phyloP scores from a whole-genome alignment of 2,113 vertebrate genomes.

The Sitta europaea region DNA sequence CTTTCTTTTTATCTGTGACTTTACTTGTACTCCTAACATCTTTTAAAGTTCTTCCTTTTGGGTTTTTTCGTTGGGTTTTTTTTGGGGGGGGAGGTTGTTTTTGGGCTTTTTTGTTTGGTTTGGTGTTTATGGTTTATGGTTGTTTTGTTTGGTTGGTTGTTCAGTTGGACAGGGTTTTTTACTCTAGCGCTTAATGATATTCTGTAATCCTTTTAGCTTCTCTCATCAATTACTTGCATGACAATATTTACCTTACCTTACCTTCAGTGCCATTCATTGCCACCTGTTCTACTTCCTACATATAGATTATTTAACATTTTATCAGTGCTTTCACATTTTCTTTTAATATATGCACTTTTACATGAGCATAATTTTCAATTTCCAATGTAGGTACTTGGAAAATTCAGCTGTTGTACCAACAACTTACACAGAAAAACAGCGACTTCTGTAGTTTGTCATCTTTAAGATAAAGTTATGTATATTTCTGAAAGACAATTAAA shows the following conservation, averaged over 20 bases:
- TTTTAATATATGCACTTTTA: neutral
- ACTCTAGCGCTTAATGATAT: neutral
- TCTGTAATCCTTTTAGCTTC: neutral
- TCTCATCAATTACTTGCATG: neutral
- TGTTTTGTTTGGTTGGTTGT: neutral
- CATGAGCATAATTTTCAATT: neutral
- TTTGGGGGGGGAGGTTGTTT: neutral
- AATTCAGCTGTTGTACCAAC: neutral
- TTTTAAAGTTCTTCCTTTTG: neutral
- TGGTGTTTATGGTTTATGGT: neutral
- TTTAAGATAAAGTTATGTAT: neutral
- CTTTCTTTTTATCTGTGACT: neutral
- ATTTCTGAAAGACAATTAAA: neutral
- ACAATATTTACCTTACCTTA: neutral
- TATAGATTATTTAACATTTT: neutral
- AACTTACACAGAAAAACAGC: neutral
- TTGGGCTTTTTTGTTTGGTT: neutral
- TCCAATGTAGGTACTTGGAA: neutral
- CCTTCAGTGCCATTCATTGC: neutral
- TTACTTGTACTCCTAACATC: neutral
- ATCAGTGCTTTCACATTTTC: neutral
- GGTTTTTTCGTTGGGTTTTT: neutral
- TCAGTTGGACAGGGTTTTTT: neutral
- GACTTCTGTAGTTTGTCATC: neutral
- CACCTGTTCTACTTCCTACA: neutral